These are phyloP conservation scores for Orgyia antiqua DNA, from an alignment of 2,888 invertebrate genomes.

Conservation along the genomic window DNA sequence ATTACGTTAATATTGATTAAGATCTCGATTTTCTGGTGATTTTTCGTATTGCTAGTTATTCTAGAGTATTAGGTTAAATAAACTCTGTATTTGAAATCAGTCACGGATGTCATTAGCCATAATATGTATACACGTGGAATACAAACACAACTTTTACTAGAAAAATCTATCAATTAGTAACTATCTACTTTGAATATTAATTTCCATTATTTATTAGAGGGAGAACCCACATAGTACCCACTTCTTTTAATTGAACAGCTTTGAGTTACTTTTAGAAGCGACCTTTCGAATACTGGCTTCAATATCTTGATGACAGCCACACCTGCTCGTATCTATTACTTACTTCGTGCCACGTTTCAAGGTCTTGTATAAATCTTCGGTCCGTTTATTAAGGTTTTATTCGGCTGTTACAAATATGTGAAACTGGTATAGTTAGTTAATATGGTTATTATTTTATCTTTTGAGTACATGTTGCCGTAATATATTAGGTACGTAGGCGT, in stretches of 20 bases:
- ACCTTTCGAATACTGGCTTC: conserved; percentile 41
- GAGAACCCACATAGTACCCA: conserved; percentile 31
- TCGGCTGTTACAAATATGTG: neutral
- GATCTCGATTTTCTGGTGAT: no score
- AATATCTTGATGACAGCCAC: conserved; percentile 41
- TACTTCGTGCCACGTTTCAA: conserved; percentile 16
- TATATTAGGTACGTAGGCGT: conserved; percentile 57
- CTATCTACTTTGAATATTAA: no score
- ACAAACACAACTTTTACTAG: no score
- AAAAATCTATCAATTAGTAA: no score
- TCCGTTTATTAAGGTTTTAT: conserved; percentile 1
- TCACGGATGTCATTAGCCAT: no score
- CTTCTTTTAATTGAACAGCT: conserved; percentile 43
- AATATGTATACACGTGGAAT: no score
- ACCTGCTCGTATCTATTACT: conserved; percentile 27
- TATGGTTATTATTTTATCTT: conserved; percentile 11
- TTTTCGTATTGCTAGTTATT: no score
- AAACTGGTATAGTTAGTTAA: conserved; percentile 1
- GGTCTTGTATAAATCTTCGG: conserved; percentile 11
- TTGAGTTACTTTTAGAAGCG: conserved; percentile 47
- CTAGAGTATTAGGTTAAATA: no score
- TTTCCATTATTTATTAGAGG: no score
- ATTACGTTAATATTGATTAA: no score
- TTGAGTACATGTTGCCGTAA: conserved; percentile 30
- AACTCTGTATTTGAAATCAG: no score